Base-by-base conservation (phyloP, 2,113 vertebrate species). In the Leucopsar rothschildi region DNA sequence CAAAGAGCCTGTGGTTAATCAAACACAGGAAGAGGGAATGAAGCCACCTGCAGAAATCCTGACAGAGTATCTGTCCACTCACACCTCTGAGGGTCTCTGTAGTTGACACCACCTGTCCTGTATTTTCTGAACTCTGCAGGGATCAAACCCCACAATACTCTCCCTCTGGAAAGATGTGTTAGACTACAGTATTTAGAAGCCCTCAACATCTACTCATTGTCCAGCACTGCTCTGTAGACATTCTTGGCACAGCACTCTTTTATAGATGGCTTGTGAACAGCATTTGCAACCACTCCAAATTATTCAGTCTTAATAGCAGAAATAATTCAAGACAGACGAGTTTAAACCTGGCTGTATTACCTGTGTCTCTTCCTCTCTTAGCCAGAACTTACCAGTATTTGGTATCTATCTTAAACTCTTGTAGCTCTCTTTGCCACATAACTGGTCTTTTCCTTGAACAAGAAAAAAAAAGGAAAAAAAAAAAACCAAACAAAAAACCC, bases 31-130 rank as follows among this genome's bases (percentile, higher is more conserved):
- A 9, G 33, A 65, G 16, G 37, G 12, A 69, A 70, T 0, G 1
- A 45, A 69, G 55, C 31, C 61, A 79, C 57, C 45, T 68, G 47
- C 14, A 81, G 39, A 90, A 84, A 57, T 65, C 47, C 50, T 70
- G 28, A 73, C 8, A 15, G 24, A 78, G 0, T 19, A 25, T 22
- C 60, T 45, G 18, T 64, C 33, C 0, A 0, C 40, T 61, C 45
- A 37, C 6, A 61, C 6, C 8, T 50, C 57, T 10, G 15, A 35
- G 35, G 24, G 11, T 35, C 61, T 83, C 63, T 57, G 40, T 4
- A 69, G 37, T 3, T 37, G 60, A 1, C 24, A 86, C 23, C 11
- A 42, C 14, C 37, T 77, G 53, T 69, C 20, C 15, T 40, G 15
- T 75, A 12, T 78, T 45, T 82, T 50, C 42, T 82, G 28, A 63